A percentile compares a stretch with the other conserved stretches of the same genome.
Evolutionary conservation across 2,113 vertebrate genomes (phyloP).

Genomic region (Ramphastos sulfuratus): DNA sequence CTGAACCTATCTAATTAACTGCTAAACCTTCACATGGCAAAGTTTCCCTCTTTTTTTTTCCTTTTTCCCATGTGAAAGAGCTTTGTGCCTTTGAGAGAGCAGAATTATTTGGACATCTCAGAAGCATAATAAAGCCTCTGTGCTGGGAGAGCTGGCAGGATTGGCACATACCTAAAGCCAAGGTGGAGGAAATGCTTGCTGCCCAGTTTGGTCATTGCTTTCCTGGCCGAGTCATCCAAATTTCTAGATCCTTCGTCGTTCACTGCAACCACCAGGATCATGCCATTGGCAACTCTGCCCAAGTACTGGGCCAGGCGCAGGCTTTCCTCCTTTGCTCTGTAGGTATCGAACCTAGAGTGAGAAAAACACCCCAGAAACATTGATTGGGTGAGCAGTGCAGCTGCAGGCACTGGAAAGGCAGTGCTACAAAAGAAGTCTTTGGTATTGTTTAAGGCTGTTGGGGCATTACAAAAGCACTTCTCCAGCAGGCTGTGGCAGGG

Average conservation of each 20-base stretch:
- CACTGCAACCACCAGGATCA: constrained; percentile 88
- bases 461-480: background rate
- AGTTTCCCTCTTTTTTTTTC: background rate
- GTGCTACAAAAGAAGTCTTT: background rate
- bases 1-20: constrained; percentile 28
- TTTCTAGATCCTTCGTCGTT: constrained; percentile 96
- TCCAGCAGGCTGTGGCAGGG: background rate
- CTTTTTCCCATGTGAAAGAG: constrained; percentile 7
- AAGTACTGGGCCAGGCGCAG: constrained; percentile 87
- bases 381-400: background rate
- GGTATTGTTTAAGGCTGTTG: background rate
- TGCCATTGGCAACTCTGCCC: constrained; percentile 76
- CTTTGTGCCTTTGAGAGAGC: constrained; percentile 41
- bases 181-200: constrained; percentile 89
- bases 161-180: constrained; percentile 86
- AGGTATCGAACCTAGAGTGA: constrained; percentile 90
- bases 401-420: background rate
- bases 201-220: constrained; percentile 86
- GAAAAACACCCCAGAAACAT: background rate
- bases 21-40: constrained; percentile 23
- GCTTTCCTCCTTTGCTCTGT: constrained; percentile 89
- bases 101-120: constrained; percentile 62
- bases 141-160: background rate
- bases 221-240: constrained; percentile 89
- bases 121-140: constrained; percentile 62